Evolutionary conservation across 2,797 vertebrate genomes (phyloP).

Genomic region (Crocodylus rhombifer): DNA sequence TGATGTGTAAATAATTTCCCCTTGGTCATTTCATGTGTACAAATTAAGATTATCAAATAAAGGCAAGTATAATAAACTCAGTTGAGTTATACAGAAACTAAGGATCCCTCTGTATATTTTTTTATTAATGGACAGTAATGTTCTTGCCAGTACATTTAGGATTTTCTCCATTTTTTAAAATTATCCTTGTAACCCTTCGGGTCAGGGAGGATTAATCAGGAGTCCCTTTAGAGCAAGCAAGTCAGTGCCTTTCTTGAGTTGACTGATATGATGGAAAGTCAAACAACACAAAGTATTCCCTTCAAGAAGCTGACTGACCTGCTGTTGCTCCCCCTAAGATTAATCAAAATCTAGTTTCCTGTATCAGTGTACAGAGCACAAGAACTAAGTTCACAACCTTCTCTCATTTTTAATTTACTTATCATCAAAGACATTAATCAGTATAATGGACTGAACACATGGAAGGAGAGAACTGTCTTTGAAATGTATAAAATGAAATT

Average conservation of each 20-base stretch:
- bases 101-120: background rate
- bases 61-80: background rate
- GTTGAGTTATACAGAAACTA: background rate
- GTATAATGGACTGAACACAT: background rate
- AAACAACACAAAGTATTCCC: background rate
- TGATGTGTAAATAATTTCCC: background rate
- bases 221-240: background rate
- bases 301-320: background rate
- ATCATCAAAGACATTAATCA: background rate
- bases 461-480: background rate
- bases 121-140: background rate
- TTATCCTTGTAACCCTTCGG: background rate
- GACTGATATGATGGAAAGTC: background rate
- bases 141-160: background rate
- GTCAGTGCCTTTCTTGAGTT: background rate
- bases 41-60: background rate
- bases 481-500: background rate
- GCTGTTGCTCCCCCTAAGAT: background rate
- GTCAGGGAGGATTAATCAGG: background rate
- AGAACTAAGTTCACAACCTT: too few species aligned
- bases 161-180: background rate
- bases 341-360: background rate
- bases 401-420: background rate
- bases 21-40: background rate
- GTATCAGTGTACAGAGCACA: background rate